Conservation (phyloP, 92 coral and sea anemone species). For the Paragorgia papillata region DNA sequence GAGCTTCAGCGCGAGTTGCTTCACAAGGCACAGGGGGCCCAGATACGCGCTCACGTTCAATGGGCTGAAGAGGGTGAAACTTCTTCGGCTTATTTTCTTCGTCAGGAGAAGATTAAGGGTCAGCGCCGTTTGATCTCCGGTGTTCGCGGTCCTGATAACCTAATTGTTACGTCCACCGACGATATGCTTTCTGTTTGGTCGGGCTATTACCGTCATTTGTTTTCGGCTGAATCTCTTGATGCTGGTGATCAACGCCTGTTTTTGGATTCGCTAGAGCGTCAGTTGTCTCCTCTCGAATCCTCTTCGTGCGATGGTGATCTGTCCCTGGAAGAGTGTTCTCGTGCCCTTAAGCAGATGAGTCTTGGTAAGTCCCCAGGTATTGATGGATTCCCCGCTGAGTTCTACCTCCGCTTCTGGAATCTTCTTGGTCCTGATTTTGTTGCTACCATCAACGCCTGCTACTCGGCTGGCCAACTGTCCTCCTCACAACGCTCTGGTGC, state of each 20-base stretch:
- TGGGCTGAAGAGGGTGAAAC: slow-evolving; percentile 23
- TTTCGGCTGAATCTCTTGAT: not conserved
- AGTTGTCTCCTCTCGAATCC: not conserved
- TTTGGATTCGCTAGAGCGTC: not conserved
- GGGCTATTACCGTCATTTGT: not conserved
- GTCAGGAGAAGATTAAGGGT: not conserved
- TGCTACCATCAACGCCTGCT: slow-evolving; percentile 30
- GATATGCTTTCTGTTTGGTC: not conserved
- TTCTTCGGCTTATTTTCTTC: slow-evolving; percentile 3
- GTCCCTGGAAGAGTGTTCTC: slow-evolving; percentile 16
- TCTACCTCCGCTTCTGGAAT: slow-evolving; percentile 30
- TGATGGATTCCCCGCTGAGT: slow-evolving; percentile 44
- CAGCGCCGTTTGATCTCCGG: not conserved
- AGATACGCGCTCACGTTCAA: slow-evolving; percentile 1
- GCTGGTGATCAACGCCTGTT: not conserved
- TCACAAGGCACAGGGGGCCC: slow-evolving; percentile 11
- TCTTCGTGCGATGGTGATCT: slow-evolving; percentile 47
- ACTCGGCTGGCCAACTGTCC: not conserved
- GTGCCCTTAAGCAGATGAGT: slow-evolving; percentile 49
- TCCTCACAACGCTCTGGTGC: slow-evolving; percentile 26
- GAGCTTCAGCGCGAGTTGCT: not conserved
- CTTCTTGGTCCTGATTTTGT: slow-evolving; percentile 24
- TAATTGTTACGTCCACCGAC: not conserved
- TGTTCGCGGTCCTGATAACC: not conserved
- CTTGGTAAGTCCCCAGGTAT: slow-evolving; percentile 46